These are phyloP conservation scores for Myotis brandtii DNA, from an alignment of 2,113 vertebrate species.

Conservation along the genomic window DNA sequence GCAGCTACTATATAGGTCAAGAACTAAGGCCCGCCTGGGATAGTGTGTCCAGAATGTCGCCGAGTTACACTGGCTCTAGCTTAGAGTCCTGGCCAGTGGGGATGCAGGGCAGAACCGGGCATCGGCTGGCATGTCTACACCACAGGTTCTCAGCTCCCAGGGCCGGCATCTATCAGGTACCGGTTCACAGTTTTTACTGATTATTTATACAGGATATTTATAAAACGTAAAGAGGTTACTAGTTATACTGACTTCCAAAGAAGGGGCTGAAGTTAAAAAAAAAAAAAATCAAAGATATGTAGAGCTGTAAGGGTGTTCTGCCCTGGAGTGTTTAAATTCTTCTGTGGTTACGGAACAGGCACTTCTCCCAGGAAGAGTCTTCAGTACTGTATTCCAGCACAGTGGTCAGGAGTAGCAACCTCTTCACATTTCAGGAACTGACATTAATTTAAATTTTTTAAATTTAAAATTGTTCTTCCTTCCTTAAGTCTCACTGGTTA, in stretches of 20 bases:
- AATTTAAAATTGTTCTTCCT: background rate
- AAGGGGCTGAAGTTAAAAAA: background rate
- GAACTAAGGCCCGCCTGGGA: background rate
- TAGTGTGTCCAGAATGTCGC: accelerated
- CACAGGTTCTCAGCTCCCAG: background rate
- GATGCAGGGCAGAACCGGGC: background rate
- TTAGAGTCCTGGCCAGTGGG: background rate
- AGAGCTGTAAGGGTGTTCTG: background rate
- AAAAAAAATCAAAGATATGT: background rate
- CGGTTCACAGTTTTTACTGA: background rate
- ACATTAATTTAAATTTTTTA: background rate
- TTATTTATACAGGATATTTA: background rate
- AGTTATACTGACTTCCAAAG: background rate
- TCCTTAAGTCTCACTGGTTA: conserved; percentile 5
- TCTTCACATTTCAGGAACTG: background rate
- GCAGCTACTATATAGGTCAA: background rate
- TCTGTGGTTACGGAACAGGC: background rate
- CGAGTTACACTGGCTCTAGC: background rate
- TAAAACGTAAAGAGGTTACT: conserved; percentile 3
- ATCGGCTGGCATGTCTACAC: background rate
- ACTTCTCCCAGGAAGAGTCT: background rate
- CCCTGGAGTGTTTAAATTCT: background rate
- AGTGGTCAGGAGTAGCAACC: background rate
- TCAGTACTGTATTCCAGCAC: background rate
- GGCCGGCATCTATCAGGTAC: background rate